These are phyloP conservation scores for Papilio machaon DNA, from an alignment of 1,140 invertebrate species.

Conservation along the genomic window DNA sequence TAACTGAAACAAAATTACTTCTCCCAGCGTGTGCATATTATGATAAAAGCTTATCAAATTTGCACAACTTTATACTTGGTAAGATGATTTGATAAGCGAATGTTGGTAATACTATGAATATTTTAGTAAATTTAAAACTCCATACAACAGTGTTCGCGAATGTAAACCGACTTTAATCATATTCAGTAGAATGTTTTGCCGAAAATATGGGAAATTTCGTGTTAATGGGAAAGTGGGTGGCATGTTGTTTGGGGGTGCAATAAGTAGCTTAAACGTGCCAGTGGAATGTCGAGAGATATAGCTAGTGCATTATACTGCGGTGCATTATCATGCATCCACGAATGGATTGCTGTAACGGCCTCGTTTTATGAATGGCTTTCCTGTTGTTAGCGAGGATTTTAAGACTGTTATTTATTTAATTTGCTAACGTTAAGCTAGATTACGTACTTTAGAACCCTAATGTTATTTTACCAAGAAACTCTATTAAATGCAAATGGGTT, in stretches of 20 bases:
- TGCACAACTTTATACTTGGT: constrained; percentile 1
- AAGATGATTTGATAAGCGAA: constrained; percentile 30
- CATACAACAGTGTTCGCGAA: constrained; percentile 6
- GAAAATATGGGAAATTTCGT: constrained; percentile 31
- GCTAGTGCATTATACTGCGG: constrained; percentile 14
- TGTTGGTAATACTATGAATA: constrained; percentile 21
- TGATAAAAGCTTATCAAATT: constrained; percentile 24
- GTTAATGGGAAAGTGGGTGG: constrained; percentile 21
- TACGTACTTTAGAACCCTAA: constrained; percentile 14
- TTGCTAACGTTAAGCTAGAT: constrained; percentile 24
- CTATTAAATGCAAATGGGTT: constrained; percentile 18
- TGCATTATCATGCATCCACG: constrained; percentile 32
- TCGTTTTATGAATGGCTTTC: constrained; percentile 33
- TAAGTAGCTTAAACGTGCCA: constrained; percentile 30
- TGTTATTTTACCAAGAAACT: constrained; percentile 15
- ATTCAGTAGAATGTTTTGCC: constrained; percentile 32
- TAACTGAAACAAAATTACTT: neutral
- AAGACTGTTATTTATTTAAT: constrained; percentile 36
- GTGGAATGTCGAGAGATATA: constrained; percentile 11
- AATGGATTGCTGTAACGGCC: constrained; percentile 34
- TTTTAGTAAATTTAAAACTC: constrained; percentile 34
- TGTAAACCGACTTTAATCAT: constrained; percentile 24
- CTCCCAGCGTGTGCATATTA: neutral
- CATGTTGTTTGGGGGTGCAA: constrained; percentile 22
- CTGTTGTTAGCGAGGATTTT: constrained; percentile 30